Percentiles rank a stretch among this genome's conserved stretches.
Evolutionary conservation across 2,888 invertebrate genomes (phyloP).

Genomic region (Sarcophaga caerulescens): DNA sequence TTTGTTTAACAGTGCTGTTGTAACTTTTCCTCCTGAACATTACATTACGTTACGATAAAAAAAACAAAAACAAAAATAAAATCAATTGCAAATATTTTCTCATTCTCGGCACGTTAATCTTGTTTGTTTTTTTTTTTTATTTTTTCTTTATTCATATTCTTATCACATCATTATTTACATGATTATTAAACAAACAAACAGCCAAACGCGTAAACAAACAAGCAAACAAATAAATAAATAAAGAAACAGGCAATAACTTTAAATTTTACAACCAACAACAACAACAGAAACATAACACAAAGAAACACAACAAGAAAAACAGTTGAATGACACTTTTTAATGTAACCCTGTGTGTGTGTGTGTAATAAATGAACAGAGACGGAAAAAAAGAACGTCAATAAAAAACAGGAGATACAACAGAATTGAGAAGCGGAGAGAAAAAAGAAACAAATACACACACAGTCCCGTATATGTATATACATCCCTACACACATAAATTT

Average conservation of each 20-base stretch:
- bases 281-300: conserved; percentile 29
- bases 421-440: too few species aligned
- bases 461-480: not conserved
- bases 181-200: conserved; percentile 29
- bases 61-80: not conserved
- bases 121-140: not conserved
- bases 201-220: not conserved
- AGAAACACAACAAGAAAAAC: conserved; percentile 28
- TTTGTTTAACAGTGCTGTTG: too few species aligned
- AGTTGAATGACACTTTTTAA: conserved; percentile 64
- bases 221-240: conserved; percentile 21
- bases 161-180: conserved; percentile 63
- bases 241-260: conserved; percentile 26
- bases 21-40: too few species aligned
- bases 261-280: not conserved
- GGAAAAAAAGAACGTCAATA: not conserved
- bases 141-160: conserved; percentile 23
- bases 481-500: not conserved
- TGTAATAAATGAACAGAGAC: not conserved
- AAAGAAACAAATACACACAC: not conserved
- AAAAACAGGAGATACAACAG: not conserved
- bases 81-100: not conserved
- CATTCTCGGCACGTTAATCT: not conserved
- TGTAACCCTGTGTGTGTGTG: conserved; percentile 12
- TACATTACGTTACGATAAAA: too few species aligned